Evolutionary conservation across 2,113 vertebrate species (phyloP).

Genomic region (Ploceus nigricollis): DNA sequence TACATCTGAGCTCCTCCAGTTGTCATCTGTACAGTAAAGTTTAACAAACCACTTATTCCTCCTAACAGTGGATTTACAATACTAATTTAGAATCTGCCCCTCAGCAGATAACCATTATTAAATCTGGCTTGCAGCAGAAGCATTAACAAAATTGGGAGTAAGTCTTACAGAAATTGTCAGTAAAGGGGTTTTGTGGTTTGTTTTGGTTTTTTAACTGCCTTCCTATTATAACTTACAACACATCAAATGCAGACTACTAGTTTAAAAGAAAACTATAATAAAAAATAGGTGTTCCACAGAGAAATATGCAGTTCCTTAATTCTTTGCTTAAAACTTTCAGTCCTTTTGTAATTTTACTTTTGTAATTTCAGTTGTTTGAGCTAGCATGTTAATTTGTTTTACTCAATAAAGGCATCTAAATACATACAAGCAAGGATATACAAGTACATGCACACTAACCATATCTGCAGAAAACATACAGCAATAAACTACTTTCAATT

Average conservation of each 20-base stretch:
- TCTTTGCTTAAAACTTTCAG: not conserved
- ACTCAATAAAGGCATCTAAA: not conserved
- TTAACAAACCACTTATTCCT: slow-evolving; percentile 69
- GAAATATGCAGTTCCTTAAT: not conserved
- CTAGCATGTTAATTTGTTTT: not conserved
- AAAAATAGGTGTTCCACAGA: not conserved
- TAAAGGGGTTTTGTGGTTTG: not conserved
- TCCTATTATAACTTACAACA: not conserved
- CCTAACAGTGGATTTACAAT: slow-evolving; percentile 14
- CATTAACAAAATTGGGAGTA: not conserved
- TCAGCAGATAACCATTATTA: not conserved
- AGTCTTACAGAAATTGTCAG: not conserved
- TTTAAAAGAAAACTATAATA: not conserved
- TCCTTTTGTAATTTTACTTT: not conserved
- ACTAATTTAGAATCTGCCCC: slow-evolving; percentile 31
- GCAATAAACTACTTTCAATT: not conserved
- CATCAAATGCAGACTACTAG: not conserved
- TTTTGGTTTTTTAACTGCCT: not conserved
- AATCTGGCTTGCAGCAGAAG: not conserved
- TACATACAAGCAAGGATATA: not conserved
- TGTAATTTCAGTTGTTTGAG: not conserved
- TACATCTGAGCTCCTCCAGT: slow-evolving; percentile 40
- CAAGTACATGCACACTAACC: not conserved
- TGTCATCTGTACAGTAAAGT: slow-evolving; percentile 76
- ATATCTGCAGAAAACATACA: not conserved